Evolutionary conservation across 2,797 vertebrate genomes (phyloP).

Genomic region (Miichthys miiuy): DNA sequence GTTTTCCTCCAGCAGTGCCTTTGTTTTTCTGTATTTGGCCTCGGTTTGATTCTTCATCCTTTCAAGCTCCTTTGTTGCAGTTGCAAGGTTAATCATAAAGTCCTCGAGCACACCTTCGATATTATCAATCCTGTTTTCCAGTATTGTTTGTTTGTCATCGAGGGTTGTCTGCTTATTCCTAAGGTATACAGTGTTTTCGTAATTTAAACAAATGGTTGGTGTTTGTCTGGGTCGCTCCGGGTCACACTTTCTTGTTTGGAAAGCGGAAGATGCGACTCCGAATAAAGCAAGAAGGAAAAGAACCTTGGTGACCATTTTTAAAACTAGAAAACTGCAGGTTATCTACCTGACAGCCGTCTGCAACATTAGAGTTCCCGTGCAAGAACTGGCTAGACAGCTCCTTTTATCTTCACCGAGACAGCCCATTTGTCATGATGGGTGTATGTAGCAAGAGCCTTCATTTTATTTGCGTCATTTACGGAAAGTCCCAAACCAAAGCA

Average conservation of each 20-base stretch:
- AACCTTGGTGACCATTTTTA: background rate
- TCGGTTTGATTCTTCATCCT: background rate
- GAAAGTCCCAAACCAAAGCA: background rate
- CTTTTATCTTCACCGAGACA: background rate
- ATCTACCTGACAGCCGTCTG: background rate
- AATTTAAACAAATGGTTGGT: conserved; percentile 19
- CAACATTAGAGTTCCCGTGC: background rate
- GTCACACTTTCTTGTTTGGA: background rate
- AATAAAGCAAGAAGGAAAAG: conserved; percentile 17
- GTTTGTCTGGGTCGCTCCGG: fast-evolving
- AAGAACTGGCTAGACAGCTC: background rate
- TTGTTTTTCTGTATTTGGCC: background rate
- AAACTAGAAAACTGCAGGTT: background rate
- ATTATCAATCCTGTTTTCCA: background rate
- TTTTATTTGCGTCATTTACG: background rate
- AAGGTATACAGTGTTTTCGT: background rate
- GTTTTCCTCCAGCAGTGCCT: background rate
- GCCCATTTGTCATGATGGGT: background rate
- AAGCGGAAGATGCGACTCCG: background rate
- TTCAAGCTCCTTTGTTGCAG: background rate
- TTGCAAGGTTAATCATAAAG: background rate
- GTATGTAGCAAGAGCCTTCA: background rate
- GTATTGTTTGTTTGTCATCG: background rate
- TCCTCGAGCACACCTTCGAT: background rate
- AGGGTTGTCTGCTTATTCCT: fast-evolving